Evolutionary conservation across 1,140 invertebrate species (phyloP), one percentile per base, ranked within the genome.

Genomic region (Saccostrea glomerata): DNA sequence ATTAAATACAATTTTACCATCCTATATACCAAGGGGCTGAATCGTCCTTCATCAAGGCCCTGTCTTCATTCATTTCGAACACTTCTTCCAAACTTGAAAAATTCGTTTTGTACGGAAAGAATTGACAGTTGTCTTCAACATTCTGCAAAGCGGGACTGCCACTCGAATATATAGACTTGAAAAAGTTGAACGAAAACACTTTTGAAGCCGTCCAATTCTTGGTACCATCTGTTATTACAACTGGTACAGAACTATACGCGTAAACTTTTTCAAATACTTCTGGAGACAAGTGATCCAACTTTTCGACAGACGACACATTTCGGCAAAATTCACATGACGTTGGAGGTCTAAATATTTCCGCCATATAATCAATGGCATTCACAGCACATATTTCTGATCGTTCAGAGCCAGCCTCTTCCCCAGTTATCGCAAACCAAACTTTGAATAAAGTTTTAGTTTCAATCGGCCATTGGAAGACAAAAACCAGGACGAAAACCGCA

Each of bases 61-160:
- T 95, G 30, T 96, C 95, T 15, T 95, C 93, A 77, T 96, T 96
- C 95, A 95, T 96, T 17, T 97, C 96, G 89, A 99, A 97, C 0
- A 97, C 98, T 88, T 99, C 97, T 66, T 95, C 94, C 0, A 99
- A 95, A 84, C 95, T 97, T 30, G 95, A 95, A 92, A 98, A 98
- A 85, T 97, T 97, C 0, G 98, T 98, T 94, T 98, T 97, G 94
- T 99, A 99, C 0, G 98, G 97, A 93, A 99, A 98, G 94, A 98
- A 99, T 94, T 98, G 98, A 92, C 98, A 99, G 56, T 94, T 93
- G 47, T 86, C 89, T 54, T 92, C 90, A 12, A 89, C 82, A 84
- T 92, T 93, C 70, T 89, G 87, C 12, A 94, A 86, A 7, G 92
- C 94, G 15, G 92, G 89, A 60, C 91, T 92, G 0, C 90, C 93